These are phyloP conservation scores for Gastracanthus pulcherrimus DNA, from an alignment of 2,888 invertebrate genomes.

Conservation along the genomic window DNA sequence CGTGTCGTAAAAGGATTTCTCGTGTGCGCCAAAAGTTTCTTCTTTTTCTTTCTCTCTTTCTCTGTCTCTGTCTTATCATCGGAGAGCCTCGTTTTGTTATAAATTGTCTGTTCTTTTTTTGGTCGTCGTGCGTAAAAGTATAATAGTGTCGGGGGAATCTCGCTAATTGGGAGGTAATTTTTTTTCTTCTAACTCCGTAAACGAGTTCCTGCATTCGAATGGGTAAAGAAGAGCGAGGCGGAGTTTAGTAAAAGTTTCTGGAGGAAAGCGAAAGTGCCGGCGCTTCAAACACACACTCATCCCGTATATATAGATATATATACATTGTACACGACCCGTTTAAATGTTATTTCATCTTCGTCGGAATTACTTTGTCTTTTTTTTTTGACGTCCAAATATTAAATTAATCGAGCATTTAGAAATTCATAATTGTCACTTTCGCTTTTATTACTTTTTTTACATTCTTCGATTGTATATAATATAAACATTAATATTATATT, in stretches of 20 bases:
- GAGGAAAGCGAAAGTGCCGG: slow-evolving; percentile 53
- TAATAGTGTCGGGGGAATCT: background rate
- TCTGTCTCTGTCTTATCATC: background rate
- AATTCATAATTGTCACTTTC: background rate
- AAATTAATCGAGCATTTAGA: slow-evolving; percentile 5
- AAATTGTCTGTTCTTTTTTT: background rate
- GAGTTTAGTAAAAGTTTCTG: slow-evolving; percentile 51
- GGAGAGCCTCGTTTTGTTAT: background rate
- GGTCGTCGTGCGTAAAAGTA: background rate
- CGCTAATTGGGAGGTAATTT: slow-evolving; percentile 1
- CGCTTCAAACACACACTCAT: slow-evolving; percentile 43
- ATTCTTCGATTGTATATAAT: background rate
- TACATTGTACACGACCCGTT: slow-evolving; percentile 20
- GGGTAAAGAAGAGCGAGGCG: background rate
- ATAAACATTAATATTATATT: too few species aligned
- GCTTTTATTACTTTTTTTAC: background rate
- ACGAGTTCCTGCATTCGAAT: slow-evolving; percentile 14
- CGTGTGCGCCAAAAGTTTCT: background rate
- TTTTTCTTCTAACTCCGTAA: slow-evolving; percentile 37
- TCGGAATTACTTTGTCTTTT: background rate
- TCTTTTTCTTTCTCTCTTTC: background rate
- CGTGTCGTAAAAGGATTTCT: slow-evolving; percentile 8
- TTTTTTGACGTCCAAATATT: background rate
- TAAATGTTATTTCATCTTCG: slow-evolving; percentile 37
- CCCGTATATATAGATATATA: slow-evolving; percentile 24